phyloP scores from a whole-genome alignment of 1,140 invertebrate species.

The Pseudomyrmex cubaensis region DNA sequence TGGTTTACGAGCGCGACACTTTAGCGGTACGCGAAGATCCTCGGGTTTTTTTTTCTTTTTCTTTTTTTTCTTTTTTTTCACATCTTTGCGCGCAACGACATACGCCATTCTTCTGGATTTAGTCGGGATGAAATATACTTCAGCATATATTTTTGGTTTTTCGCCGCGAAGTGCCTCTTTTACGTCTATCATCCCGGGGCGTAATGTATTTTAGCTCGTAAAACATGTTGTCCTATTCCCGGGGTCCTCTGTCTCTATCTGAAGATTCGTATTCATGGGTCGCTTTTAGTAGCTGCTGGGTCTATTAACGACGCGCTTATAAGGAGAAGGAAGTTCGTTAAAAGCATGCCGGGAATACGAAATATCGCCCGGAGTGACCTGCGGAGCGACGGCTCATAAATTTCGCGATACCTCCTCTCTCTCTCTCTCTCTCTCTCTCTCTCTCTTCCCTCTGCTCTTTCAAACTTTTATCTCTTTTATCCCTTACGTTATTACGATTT shows the following conservation, averaged over 20 bases:
- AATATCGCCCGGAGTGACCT: constrained; percentile 58
- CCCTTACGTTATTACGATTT: constrained; percentile 52
- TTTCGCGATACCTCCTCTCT: constrained; percentile 41
- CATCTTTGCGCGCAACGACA: constrained; percentile 36
- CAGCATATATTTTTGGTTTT: constrained; percentile 50
- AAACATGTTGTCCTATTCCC: constrained; percentile 37
- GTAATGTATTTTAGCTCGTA: constrained; percentile 56
- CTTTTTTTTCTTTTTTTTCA: constrained; percentile 3
- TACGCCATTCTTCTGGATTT: constrained; percentile 40
- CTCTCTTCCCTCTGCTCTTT: neutral
- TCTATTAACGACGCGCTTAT: constrained; percentile 63
- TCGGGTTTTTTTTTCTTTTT: too few relatives aligned
- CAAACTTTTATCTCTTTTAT: constrained; percentile 59
- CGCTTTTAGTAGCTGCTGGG: constrained; percentile 51
- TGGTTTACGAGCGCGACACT: constrained; percentile 43
- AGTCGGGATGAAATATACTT: constrained; percentile 55
- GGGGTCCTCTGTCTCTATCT: constrained; percentile 41
- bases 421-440: too few relatives aligned
- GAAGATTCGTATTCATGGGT: constrained; percentile 61
- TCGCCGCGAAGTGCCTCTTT: constrained; percentile 35
- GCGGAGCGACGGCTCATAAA: constrained; percentile 53
- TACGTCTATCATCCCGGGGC: constrained; percentile 49
- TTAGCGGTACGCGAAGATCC: constrained; percentile 13
- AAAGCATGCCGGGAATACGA: constrained; percentile 61
- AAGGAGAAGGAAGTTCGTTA: constrained; percentile 58